Conservation (phyloP, 2,113 vertebrate genomes). For the Aspidoscelis tigris region DNA sequence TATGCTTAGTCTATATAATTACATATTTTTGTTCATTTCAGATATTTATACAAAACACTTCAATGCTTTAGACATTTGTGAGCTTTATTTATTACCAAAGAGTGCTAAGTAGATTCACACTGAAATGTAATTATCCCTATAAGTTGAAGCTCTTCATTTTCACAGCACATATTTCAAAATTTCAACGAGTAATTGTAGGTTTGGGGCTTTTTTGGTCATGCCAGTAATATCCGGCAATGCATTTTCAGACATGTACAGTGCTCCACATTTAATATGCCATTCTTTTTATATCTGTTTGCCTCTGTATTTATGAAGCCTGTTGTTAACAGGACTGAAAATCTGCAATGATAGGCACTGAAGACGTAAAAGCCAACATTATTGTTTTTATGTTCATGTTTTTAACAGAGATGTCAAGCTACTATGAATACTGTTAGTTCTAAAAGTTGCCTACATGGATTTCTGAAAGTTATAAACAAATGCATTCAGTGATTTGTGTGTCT, state of each 20-base stretch:
- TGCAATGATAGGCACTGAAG: not conserved
- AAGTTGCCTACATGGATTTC: not conserved
- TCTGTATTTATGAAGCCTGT: constrained; percentile 58
- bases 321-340: not conserved
- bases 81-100: constrained; percentile 57
- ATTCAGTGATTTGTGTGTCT: not conserved
- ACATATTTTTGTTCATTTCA: constrained; percentile 44
- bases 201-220: constrained; percentile 32
- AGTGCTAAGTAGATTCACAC: constrained; percentile 58
- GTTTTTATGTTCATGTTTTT: not conserved
- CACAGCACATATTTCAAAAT: constrained; percentile 55
- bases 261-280: constrained; percentile 24
- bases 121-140: constrained; percentile 62
- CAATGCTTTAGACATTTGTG: constrained; percentile 42
- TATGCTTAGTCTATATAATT: constrained; percentile 41
- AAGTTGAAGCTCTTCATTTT: constrained; percentile 58
- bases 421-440: not conserved
- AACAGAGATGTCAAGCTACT: not conserved
- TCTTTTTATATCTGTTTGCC: constrained; percentile 48
- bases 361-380: not conserved
- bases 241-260: constrained; percentile 49
- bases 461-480: not conserved
- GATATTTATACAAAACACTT: constrained; percentile 57
- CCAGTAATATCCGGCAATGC: constrained; percentile 50
- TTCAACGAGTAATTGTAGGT: constrained; percentile 61